Base-by-base conservation (phyloP, 2,113 vertebrate genomes). In the Alouatta palliata region DNA sequence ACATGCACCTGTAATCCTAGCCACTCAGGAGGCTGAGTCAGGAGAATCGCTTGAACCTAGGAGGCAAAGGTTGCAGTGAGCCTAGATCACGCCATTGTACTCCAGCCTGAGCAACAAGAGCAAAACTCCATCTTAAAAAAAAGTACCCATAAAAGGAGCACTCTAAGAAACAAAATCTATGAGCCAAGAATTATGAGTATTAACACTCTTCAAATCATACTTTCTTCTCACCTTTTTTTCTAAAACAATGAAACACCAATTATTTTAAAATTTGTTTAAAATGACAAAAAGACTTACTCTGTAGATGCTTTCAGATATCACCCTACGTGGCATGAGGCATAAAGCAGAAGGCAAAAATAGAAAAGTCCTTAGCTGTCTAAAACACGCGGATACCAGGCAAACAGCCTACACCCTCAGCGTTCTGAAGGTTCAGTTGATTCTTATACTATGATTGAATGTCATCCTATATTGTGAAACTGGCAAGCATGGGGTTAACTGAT, bases 391-490 rank as follows among this genome's bases (percentile, higher is more conserved):
- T 61, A 9, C 37, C 23, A 19, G 64, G 45, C 45, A 49, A 68
- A 35, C 76, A 92, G 64, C 49, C 54, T 68, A 87, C n/a, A 64
- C 61, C 83, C 21, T 87, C 6, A 40, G 43, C 25, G 97, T 96
- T 97, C 77, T 95, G 96, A 66, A 77, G 97, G 89, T 77, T 97
- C 97, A 97, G 87, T 97, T 85, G 95, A 93, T 94, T 93, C 90
- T 97, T 97, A 49, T 0, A 66, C 95, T 87, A 40, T 6, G 7
- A 81, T 92, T 95, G 80, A 82, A 89, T 93, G 83, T 64, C 80
- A 68, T 88, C 93, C 66, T 88, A 23, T 70, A 30, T 94, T 97
- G 32, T 43, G 96, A 96, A 98, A 92, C 93, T 94, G 77, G 87
- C 86, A 93, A 97, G 75, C 96, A 84, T 64, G 66, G 0, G 0